Percentiles rank a stretch among this genome's conserved stretches.
Evolutionary conservation across 2,888 invertebrate genomes (phyloP).

Genomic region (Argyra leucocephala): DNA sequence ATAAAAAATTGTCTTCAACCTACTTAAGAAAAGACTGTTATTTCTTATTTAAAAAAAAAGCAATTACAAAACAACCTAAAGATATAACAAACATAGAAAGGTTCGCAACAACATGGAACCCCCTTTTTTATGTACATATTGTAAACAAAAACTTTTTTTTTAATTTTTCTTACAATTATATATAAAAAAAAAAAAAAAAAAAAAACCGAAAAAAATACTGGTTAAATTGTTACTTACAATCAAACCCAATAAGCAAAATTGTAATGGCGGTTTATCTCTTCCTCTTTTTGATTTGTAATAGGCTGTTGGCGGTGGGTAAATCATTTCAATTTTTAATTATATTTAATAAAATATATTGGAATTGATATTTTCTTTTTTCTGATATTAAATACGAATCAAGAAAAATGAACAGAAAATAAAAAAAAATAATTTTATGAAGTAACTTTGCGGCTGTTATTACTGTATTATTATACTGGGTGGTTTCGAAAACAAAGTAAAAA

Average conservation of each 20-base stretch:
- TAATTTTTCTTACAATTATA: no score
- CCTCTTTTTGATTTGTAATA: background rate
- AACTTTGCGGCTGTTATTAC: background rate
- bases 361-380: background rate
- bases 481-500: no score
- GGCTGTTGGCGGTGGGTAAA: slow-evolving; percentile 1
- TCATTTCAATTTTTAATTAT: background rate
- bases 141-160: no score
- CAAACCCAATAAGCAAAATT: background rate
- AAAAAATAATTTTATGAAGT: background rate
- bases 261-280: background rate
- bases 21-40: no score
- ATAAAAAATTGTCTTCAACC: no score
- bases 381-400: background rate
- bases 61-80: no score
- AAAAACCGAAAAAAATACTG: background rate
- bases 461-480: background rate
- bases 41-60: no score
- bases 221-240: background rate
- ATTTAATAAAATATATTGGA: background rate
- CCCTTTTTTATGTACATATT: slow-evolving; percentile 6
- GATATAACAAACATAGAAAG: no score
- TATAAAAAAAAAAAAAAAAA: no score
- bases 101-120: background rate
- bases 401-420: background rate